These are phyloP conservation scores for Anabacerthia variegaticeps DNA, from an alignment of 2,797 vertebrate species.

Conservation along the genomic window DNA sequence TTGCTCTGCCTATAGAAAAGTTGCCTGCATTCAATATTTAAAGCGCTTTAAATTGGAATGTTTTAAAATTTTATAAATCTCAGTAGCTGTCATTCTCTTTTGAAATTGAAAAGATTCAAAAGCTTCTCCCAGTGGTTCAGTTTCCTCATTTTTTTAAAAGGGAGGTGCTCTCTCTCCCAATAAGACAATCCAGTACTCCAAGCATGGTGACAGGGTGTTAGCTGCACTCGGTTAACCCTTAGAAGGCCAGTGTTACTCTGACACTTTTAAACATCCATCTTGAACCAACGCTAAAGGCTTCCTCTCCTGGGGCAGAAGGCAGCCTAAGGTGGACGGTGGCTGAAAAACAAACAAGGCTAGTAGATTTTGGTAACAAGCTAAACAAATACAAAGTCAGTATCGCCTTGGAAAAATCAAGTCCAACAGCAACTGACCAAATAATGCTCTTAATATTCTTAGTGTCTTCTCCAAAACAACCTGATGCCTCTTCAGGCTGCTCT, in stretches of 20 bases:
- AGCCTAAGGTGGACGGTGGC: neutral
- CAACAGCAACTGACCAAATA: neutral
- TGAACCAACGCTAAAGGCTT: neutral
- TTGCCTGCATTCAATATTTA: constrained; percentile 40
- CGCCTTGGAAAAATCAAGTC: neutral
- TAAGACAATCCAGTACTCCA: neutral
- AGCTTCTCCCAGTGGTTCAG: neutral
- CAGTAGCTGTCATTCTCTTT: constrained; percentile 24
- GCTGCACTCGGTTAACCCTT: neutral
- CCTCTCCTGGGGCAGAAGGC: neutral
- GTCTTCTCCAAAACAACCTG: neutral
- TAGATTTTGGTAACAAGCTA: neutral
- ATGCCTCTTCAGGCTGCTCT: neutral
- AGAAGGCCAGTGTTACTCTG: neutral
- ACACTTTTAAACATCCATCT: neutral
- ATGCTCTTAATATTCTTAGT: neutral
- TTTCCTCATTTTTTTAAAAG: neutral
- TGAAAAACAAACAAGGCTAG: neutral
- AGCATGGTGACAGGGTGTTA: neutral
- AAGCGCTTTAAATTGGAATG: constrained; percentile 49
- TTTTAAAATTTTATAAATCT: constrained; percentile 50
- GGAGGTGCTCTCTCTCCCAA: neutral
- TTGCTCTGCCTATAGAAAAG: neutral
- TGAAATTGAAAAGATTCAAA: constrained; percentile 23
- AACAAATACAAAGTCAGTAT: neutral